Evolutionary conservation across 2,888 invertebrate species (phyloP), one percentile per base, ranked within the genome.

Genomic region (Atrina japonica): DNA sequence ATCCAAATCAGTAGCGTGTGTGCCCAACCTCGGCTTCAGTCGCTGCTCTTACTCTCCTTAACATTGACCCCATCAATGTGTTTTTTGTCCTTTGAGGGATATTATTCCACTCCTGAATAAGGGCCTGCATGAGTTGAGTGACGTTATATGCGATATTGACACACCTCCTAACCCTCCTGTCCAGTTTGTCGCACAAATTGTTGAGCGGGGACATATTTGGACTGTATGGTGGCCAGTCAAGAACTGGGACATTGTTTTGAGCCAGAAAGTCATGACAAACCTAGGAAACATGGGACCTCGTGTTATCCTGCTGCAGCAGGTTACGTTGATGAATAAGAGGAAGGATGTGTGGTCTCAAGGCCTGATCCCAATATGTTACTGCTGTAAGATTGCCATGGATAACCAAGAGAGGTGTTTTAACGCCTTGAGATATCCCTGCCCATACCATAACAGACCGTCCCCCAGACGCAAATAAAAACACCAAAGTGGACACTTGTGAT

Each of bases 81-180:
- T 56, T 18, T 30, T 29, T 53, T 27, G 53, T 25, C 16, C n/a
- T 30, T 56, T 40, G 18, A 56, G 56, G 30, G 35, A 56, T 29
- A 56, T 9, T 35, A 56, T 56, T 30, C 56, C 21, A 56, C 18
- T 56, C 40, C n/a, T 56, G 56, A 56, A 56, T 56, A 56, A 56
- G 21, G 30, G 55, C 30, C 55, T 30, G 55, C 16, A 29, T 29
- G 27, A 55, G 55, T 55, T 55, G 55, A 27, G 29, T 29, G 3
- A 29, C 11, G 29, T 55, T 55, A 55, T 55, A 55, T 55, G 35
- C 29, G 30, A 29, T 30, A 5, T 11, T 35, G 35, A 35, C 14
- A 29, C 29, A 29, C 7, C 29, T 53, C 29, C 9, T 1, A 7
- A 27, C 9, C 27, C 29, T 25, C 30, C 29, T 53, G 0, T 29